Evolutionary conservation across 53 echinoderm and acorn worm species (phyloP).

Genomic region (Arbacia lixula): DNA sequence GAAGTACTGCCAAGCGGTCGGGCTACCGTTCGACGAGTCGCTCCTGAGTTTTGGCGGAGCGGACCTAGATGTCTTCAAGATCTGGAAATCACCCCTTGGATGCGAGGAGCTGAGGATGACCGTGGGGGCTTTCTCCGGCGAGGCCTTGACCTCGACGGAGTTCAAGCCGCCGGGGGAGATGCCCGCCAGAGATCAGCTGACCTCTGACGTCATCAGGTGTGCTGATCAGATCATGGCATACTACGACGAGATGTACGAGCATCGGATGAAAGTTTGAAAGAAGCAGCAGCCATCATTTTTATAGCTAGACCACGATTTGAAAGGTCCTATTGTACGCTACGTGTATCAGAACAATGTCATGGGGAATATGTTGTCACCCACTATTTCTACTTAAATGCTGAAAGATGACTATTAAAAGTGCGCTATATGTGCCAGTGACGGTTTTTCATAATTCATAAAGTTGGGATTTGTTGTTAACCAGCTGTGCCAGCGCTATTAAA

Average conservation of each 20-base stretch:
- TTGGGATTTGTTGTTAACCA: too few relatives aligned
- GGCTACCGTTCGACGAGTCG: constrained; percentile 47
- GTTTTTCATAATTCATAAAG: too few relatives aligned
- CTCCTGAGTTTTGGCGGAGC: constrained; percentile 10
- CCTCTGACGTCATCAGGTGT: constrained; percentile 55
- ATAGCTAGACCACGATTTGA: too few relatives aligned
- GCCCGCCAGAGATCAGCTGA: constrained; percentile 23
- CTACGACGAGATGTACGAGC: constrained; percentile 58
- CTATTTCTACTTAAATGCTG: too few relatives aligned
- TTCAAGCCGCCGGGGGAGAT: not conserved
- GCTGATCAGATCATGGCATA: constrained; percentile 52
- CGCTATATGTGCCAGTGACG: too few relatives aligned
- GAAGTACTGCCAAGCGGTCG: constrained; percentile 55
- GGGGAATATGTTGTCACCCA: too few relatives aligned
- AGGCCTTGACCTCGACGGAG: not conserved
- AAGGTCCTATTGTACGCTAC: too few relatives aligned
- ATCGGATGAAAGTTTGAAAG: constrained; percentile 40
- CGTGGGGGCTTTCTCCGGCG: not conserved
- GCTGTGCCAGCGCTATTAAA: too few relatives aligned
- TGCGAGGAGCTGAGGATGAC: constrained; percentile 16
- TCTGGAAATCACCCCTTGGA: constrained; percentile 13
- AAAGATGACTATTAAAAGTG: too few relatives aligned
- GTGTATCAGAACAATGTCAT: too few relatives aligned
- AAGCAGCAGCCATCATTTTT: too few relatives aligned
- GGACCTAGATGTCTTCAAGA: constrained; percentile 24